Conservation (phyloP, 2,113 vertebrate species). For the Ranitomeya imitator region DNA sequence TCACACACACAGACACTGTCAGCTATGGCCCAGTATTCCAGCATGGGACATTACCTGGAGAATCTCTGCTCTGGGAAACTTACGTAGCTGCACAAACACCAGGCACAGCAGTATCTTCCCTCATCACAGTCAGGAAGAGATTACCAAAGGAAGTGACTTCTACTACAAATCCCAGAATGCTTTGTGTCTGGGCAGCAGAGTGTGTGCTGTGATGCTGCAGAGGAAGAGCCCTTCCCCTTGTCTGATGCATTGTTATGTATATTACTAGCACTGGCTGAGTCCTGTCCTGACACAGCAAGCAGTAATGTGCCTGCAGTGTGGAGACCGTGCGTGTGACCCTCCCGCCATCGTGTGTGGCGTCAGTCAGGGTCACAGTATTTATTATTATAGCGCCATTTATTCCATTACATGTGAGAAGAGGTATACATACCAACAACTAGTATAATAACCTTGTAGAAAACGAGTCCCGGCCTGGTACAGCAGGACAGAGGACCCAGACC, state of each 20-base stretch:
- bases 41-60: neutral
- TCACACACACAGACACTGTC: no score
- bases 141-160: constrained; percentile 12
- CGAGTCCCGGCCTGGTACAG: no score
- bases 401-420: no score
- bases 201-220: neutral
- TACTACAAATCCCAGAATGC: constrained; percentile 48
- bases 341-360: neutral
- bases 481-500: no score
- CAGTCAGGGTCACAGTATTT: neutral
- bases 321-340: no score
- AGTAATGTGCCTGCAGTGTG: neutral
- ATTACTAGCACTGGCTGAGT: no score
- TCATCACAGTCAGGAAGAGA: constrained; percentile 32
- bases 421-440: no score
- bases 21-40: no score
- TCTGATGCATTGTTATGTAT: neutral
- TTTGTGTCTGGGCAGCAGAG: neutral
- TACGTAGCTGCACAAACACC: neutral
- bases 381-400: no score
- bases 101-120: neutral
- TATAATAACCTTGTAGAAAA: no score
- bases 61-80: neutral
- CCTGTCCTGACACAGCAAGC: neutral
- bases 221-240: neutral